Base-by-base conservation (phyloP, 2,113 vertebrate genomes). In the Amphiprion ocellaris region DNA sequence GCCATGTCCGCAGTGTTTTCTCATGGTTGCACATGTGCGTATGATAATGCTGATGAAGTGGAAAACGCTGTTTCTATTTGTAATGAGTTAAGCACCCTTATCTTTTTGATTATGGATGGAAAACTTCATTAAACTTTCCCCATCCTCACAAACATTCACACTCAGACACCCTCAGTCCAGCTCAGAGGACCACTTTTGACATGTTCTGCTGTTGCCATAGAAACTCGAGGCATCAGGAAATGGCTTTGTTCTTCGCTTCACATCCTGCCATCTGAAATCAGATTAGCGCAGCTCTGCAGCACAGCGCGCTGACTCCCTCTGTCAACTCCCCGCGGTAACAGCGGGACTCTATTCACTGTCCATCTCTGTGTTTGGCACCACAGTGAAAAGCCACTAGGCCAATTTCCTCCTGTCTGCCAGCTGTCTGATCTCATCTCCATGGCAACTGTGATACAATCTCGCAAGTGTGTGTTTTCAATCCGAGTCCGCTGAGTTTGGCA, bases 401-500 rank as follows among this genome's bases (percentile, higher is more conserved):
- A 88, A 90, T 91, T 92, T 90, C 89, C 87, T 83, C 77, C 78
- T 37, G 79, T 87, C 87, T 91, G 78, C 80, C 83, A 69, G 83
- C 68, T 77, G 86, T 90, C 89, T 90, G 64, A 90, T 93, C 89
- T 81, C 56, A 74, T 94, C 86, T 69, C 93, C 93, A 88, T 93
- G 92, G 93, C 66, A 93, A 94, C 94, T 73, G 69, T 75, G 83
- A 92, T 93, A 86, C 79, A 88, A 89, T 92, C 90, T 81, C 37
- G 56, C 81, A 64, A 80, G 82, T 84, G 80, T 73, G 1, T 72
- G 60, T 83, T 83, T 89, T 84, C 62, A 64, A 58, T 90, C 75
- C 4, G 53, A 69, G 75, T 59, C 70, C 4, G n/a, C 66, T 15
- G 65, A 78, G 69, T 79, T 70, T 82, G 87, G 79, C 77, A 52